Evolutionary conservation across 2,888 invertebrate species (phyloP).

Genomic region (Dynastes tityus): DNA sequence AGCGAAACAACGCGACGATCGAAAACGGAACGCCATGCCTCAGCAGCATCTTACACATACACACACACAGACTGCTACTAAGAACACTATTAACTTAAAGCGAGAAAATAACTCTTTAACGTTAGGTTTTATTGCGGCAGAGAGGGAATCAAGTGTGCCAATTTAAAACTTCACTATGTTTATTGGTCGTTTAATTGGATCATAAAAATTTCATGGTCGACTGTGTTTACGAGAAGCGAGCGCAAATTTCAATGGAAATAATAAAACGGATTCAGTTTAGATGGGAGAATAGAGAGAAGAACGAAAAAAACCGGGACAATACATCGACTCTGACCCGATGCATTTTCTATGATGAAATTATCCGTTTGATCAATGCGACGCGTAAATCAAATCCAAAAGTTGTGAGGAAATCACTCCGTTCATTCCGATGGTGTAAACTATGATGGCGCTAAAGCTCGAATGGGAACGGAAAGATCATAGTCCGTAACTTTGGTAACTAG

Average conservation of each 20-base stretch:
- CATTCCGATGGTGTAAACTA: no score
- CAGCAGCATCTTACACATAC: no score
- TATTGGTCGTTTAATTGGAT: slow-evolving; percentile 44
- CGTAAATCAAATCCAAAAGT: no score
- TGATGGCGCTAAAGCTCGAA: no score
- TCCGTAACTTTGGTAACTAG: no score
- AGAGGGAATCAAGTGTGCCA: slow-evolving; percentile 45
- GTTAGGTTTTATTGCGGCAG: slow-evolving; percentile 30
- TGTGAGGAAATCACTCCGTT: no score
- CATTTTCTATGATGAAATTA: slow-evolving; percentile 10
- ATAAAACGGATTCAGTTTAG: slow-evolving; percentile 21
- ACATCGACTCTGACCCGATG: neutral
- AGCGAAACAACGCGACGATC: slow-evolving; percentile 11
- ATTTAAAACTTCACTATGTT: slow-evolving; percentile 46
- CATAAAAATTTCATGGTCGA: slow-evolving; percentile 44
- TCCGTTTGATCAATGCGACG: neutral
- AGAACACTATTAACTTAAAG: slow-evolving; percentile 36
- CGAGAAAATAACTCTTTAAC: slow-evolving; percentile 36
- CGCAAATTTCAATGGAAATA: slow-evolving; percentile 44
- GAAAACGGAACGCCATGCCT: slow-evolving; percentile 3
- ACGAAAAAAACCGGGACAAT: neutral
- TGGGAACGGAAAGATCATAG: no score
- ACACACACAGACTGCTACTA: slow-evolving; percentile 11
- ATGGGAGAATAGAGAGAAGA: slow-evolving; percentile 14
- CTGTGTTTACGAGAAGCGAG: slow-evolving; percentile 37